Evolutionary conservation across 1,140 invertebrate genomes (phyloP).

Genomic region (Hyles euphorbiae): DNA sequence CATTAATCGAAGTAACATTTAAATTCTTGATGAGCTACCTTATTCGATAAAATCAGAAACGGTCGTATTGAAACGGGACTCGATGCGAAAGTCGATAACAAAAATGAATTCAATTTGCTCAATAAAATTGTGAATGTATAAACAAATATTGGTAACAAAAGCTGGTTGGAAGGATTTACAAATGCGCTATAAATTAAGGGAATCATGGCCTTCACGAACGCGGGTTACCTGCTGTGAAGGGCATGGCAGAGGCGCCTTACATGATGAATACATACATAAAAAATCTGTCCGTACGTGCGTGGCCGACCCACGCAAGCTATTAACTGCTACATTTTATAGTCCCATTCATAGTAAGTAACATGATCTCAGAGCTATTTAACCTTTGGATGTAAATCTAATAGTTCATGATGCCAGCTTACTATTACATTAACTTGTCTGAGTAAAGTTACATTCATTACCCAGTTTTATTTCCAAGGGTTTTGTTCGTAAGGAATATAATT

Average conservation of each 20-base stretch:
- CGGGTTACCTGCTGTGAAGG: conserved; percentile 46
- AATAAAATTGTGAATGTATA: conserved; percentile 14
- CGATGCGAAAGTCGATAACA: conserved; percentile 13
- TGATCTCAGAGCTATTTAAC: conserved; percentile 39
- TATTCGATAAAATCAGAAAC: conserved; percentile 10
- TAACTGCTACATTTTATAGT: conserved; percentile 61
- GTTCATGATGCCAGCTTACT: conserved; percentile 16
- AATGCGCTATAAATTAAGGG: conserved; percentile 55
- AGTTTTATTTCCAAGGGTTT: no score
- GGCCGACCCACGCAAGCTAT: conserved; percentile 51
- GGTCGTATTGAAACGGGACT: conserved; percentile 7
- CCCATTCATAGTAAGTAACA: conserved; percentile 56
- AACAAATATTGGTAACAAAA: conserved; percentile 31
- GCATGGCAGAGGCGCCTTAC: conserved; percentile 50
- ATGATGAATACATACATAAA: conserved; percentile 58
- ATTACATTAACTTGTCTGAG: conserved; percentile 24
- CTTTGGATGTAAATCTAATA: conserved; percentile 36
- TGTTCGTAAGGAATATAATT: no score
- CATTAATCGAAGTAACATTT: conserved; percentile 13
- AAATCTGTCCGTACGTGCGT: conserved; percentile 43
- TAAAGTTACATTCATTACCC: no score
- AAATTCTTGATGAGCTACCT: conserved; percentile 15
- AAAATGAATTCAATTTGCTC: conserved; percentile 9
- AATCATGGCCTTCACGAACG: conserved; percentile 35
- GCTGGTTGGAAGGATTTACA: conserved; percentile 38